Base-by-base conservation (phyloP, 2,113 vertebrate species). In the Nansenia antarctica region DNA sequence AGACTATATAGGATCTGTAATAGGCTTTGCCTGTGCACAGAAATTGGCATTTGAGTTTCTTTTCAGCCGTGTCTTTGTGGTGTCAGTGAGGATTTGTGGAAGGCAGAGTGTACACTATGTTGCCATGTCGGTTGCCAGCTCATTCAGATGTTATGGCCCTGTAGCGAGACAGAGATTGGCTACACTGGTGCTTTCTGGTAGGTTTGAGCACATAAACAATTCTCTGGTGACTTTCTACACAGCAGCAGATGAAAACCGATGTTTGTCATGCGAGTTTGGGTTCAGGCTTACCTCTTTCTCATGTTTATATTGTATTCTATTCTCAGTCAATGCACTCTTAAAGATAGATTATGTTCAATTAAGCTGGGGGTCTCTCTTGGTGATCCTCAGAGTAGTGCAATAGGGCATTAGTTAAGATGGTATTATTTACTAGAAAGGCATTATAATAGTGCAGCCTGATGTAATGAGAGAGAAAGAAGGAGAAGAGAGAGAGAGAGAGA, bases 31-130 rank as follows among this genome's bases (percentile, higher is more conserved):
- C 14, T 70, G 61, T 69, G 72, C 75, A 62, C 66, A 64, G 42
- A 83, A 76, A 85, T 76, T 84, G 77, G 72, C 76, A 84, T 90
- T 87, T 65, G 67, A 82, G 67, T 24, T 69, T 27, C 0, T 73
- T 73, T 81, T 65, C 62, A 70, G 45, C 11, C 26, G n/a, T 35
- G 67, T 67, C 42, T 80, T 70, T 81, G 65, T 82, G 65, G 60
- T 71, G 64, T 77, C 76, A 61, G 71, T 71, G 69, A 70, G 62
- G 29, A 69, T 74, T 64, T 45, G 34, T 45, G 22, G 7, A 39
- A 65, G 70, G 62, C 24, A 35, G 7, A 58, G 63, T 0, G 62
- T 1, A 2, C 52, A 61, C 7, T 1, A 11, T 9, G 45, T 45
- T 45, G 32, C 62, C 22, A 58, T 24, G 45, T n/a, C 37, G 12